Percentiles rank a stretch among this genome's conserved stretches.
These are phyloP conservation scores for Anguilla rostrata DNA, from an alignment of 2,113 vertebrate species.

Conservation along the genomic window DNA sequence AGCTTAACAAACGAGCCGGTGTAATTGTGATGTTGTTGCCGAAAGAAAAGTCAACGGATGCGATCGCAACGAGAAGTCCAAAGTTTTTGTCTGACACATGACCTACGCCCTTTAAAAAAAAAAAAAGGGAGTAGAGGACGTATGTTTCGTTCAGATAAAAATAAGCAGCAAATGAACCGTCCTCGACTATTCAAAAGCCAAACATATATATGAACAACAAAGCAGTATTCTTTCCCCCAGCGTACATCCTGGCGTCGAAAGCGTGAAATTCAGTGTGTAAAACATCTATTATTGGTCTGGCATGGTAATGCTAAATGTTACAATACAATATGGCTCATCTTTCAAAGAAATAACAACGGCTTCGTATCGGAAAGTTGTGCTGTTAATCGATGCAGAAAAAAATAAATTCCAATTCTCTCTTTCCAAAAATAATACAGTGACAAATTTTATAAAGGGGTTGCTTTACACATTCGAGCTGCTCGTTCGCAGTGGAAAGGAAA, in stretches of 20 bases:
- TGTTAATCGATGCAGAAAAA: not conserved
- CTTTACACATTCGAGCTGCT: not conserved
- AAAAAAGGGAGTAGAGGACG: not conserved
- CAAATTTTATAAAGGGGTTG: not conserved
- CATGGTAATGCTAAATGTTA: not conserved
- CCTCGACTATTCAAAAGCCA: not conserved
- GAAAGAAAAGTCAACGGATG: not conserved
- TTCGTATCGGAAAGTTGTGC: not conserved
- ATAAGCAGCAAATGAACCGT: not conserved
- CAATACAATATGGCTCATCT: not conserved
- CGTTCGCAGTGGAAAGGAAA: not conserved
- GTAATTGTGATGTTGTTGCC: not conserved
- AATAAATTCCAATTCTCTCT: not conserved
- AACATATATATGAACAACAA: not conserved
- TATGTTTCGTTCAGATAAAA: not conserved
- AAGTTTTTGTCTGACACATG: not conserved
- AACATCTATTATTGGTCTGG: not conserved
- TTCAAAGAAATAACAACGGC: not conserved
- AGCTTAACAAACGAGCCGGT: slow-evolving; percentile 76
- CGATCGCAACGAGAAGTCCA: not conserved
- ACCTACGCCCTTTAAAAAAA: not conserved
- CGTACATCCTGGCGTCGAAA: not conserved
- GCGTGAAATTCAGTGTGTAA: not conserved
- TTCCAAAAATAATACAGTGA: not conserved
- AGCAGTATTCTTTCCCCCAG: not conserved